Evolutionary conservation across 2,113 vertebrate genomes (phyloP), one percentile per base, ranked within the genome.

Genomic region (Stegostoma tigrinum): DNA sequence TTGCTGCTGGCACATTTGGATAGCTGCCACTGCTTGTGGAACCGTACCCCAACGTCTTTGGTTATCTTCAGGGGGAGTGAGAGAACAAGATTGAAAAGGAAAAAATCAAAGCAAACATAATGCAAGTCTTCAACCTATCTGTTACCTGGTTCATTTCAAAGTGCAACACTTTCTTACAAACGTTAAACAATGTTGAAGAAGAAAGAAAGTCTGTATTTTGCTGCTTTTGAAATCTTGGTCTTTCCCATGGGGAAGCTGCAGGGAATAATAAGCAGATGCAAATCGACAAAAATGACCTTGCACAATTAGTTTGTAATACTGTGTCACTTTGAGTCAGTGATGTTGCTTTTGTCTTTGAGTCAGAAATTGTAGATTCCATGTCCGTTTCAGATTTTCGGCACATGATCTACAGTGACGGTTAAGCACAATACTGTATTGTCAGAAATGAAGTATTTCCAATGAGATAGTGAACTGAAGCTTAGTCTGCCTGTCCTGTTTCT

Each of bases 301-400:
- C 64, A 38, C n/a, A 21, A 38, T 93, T 91, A 91, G 55, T 55
- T 91, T 64, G 48, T 12, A 48, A 52, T 89, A 12, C 23, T 14
- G 5, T 86, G 83, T 21, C 83, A 48, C 21, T 87, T 87, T 52
- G 55, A 61, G 61, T 93, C 34, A 66, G 30, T 38, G 34, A 45
- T 91, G 30, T 15, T 91, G 87, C 55, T 91, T 90, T 91, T 91
- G 87, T 34, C 52, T 90, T 34, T 93, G 34, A 55, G n/a, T 66
- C 61, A 66, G 89, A 67, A 34, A 93, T 93, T 19, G 64, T 93
- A 5, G 23, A 64, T 93, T 66, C 61, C 66, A 93, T 2, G 2
- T 38, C 34, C 55, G 64, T 15, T 61, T n/a, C 17, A n/a, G 7
- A n/a, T 5, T 19, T 93, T 90, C 52, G 19, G 87, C 52, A 61